A percentile compares a stretch with the other conserved stretches of the same genome.
phyloP scores from a whole-genome alignment of 2,888 invertebrate genomes.

The Slavum lentiscoides region DNA sequence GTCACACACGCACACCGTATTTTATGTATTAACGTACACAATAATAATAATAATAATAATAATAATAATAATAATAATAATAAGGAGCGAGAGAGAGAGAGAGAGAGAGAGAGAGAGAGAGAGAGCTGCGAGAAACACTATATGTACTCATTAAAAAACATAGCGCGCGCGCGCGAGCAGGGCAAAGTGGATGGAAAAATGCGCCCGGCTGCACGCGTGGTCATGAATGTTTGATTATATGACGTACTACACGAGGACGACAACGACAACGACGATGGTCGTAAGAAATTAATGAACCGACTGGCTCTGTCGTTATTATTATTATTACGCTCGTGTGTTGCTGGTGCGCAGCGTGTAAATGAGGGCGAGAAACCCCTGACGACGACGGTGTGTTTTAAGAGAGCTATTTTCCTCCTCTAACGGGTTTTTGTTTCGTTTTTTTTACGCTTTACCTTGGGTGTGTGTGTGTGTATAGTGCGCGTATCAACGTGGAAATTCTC shows the following conservation, averaged over 20 bases:
- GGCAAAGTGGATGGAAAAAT: constrained; percentile 27
- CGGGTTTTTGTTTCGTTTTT: no score
- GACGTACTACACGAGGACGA: background rate
- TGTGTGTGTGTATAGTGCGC: no score
- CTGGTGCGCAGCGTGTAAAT: background rate
- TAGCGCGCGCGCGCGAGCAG: no score
- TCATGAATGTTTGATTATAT: constrained; percentile 33
- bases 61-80: no score
- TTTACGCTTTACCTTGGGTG: no score
- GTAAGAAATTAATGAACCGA: constrained; percentile 34
- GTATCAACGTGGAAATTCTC: no score
- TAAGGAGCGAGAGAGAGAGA: no score
- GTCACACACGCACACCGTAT: no score
- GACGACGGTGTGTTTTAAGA: no score
- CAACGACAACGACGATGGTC: background rate
- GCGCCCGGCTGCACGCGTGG: constrained; percentile 2
- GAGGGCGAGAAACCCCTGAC: background rate
- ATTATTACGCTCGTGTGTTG: background rate
- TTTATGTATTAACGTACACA: no score
- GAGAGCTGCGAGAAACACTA: background rate
- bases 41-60: no score
- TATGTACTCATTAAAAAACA: constrained; percentile 32
- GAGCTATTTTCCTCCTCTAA: no score
- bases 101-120: background rate
- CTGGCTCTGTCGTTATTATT: background rate